These are phyloP conservation scores for Triops longicaudatus DNA, from an alignment of 1,140 invertebrate species.

Conservation along the genomic window DNA sequence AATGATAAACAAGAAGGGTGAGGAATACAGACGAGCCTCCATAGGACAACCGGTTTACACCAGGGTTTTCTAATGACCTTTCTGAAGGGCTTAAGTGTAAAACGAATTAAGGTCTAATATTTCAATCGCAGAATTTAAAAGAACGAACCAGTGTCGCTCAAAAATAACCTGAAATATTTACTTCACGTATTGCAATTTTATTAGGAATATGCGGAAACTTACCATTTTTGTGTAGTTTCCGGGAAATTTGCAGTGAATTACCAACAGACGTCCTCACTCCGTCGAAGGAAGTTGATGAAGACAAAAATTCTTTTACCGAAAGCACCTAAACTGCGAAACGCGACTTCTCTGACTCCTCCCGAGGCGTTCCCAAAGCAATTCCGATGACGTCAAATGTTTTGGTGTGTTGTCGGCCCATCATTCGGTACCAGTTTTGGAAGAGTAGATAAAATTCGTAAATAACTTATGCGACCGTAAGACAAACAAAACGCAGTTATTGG, in stretches of 20 bases:
- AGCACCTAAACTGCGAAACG: not conserved
- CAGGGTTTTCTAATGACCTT: slow-evolving; percentile 4
- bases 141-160: too few relatives aligned
- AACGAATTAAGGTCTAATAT: not conserved
- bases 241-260: not conserved
- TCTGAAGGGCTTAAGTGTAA: not conserved
- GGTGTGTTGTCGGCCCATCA: not conserved
- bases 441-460: not conserved
- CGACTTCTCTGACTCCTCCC: not conserved
- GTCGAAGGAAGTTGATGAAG: slow-evolving; percentile 7
- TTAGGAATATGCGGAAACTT: not conserved
- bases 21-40: not conserved
- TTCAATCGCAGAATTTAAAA: not conserved
- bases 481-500: not conserved
- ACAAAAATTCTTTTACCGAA: not conserved
- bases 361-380: too few relatives aligned
- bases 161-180: too few relatives aligned
- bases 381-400: not conserved
- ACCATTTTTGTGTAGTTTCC: not conserved
- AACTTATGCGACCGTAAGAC: too few relatives aligned
- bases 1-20: not conserved
- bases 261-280: not conserved
- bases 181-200: not conserved
- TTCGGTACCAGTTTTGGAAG: not conserved
- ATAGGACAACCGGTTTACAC: not conserved